Conservation (phyloP, 1,140 invertebrate genomes). For the Brachionus angularis region DNA sequence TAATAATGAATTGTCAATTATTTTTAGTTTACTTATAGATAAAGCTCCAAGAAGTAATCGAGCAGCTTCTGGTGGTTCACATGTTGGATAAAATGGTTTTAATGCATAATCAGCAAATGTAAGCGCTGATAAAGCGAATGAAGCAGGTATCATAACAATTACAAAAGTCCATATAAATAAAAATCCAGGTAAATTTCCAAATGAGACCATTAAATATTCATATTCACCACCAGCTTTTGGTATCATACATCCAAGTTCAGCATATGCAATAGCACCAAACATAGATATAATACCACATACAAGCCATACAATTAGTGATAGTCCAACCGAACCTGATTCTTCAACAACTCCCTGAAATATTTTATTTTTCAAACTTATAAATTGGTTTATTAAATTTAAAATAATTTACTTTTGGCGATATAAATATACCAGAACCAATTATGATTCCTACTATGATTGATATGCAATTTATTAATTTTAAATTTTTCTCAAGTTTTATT, state of each 20-base stretch:
- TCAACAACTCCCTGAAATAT: conserved; percentile 76
- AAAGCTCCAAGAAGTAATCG: not conserved
- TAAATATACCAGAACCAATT: conserved; percentile 80
- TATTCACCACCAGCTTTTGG: conserved; percentile 45
- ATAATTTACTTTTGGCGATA: conserved; percentile 81
- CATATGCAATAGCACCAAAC: conserved; percentile 53
- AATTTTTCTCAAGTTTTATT: conserved; percentile 35
- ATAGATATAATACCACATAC: conserved; percentile 75
- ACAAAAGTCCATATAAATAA: conserved; percentile 48
- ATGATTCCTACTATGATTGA: conserved; percentile 57
- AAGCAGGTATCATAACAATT: conserved; percentile 70
- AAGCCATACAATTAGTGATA: conserved; percentile 76
- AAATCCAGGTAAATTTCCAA: conserved; percentile 62
- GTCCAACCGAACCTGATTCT: conserved; percentile 76
- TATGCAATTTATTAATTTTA: conserved; percentile 31
- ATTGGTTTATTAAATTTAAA: conserved; percentile 24
- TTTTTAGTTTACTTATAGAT: conserved; percentile 1
- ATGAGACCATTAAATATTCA: conserved; percentile 39
- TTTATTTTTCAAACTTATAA: conserved; percentile 54
- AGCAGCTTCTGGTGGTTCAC: not conserved
- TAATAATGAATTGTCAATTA: not conserved
- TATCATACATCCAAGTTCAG: conserved; percentile 67
- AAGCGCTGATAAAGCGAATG: conserved; percentile 89
- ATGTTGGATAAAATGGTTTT: conserved; percentile 69
- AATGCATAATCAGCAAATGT: conserved; percentile 93